Base-by-base conservation (phyloP, 30 jellyfish, hydroid and myxozoan species). In the Aurelia sp. region DNA sequence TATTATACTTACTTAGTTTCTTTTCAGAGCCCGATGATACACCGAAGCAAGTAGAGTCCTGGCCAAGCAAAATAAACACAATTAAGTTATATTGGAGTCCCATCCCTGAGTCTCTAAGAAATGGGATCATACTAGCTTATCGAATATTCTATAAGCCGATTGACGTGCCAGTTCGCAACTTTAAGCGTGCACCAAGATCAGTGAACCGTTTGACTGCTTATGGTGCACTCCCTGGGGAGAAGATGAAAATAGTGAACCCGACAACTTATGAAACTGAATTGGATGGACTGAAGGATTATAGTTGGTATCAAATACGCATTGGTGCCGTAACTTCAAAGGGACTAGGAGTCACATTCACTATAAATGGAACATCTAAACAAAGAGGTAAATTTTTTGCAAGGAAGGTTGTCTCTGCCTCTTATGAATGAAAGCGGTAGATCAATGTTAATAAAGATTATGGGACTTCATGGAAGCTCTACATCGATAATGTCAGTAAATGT, bases 281-380 rank as follows among this genome's bases (percentile, higher is more conserved):
- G 13, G 88, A 4, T n/a, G 76, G 64, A 13, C 40, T 84, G 12
- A 22, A 40, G 50, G 64, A 60, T 12, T 72, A 58, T 77, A 84
- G 88, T 27, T 84, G 93, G 93, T 84, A 84, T 62, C 88, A 84
- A 48, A 52, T 84, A 2, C 67, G 93, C 63, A 74, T 84, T 27
- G 93, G 88, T 17, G 93, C 93, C 30, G 13, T 84, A 35, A 84
- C 93, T 3, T 84, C 93, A 1, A 50, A 72, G 35, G 93, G 93
- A 16, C 18, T 84, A 27, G 93, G 93, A 41, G 48, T 69, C 20
- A 73, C 93, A 1, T 84, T 40, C 47, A 38, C 87, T 18, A 4
- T 84, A 5, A 61, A 84, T 20, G 93, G 80, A 2, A 84, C 88
- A 3, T 72, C 88, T 74, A 72, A 84, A 58, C 93, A 84, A 84